Percentiles rank a stretch among this genome's conserved stretches.
These are phyloP conservation scores for Eupithecia vulgata DNA, from an alignment of 2,888 invertebrate species.

Conservation along the genomic window DNA sequence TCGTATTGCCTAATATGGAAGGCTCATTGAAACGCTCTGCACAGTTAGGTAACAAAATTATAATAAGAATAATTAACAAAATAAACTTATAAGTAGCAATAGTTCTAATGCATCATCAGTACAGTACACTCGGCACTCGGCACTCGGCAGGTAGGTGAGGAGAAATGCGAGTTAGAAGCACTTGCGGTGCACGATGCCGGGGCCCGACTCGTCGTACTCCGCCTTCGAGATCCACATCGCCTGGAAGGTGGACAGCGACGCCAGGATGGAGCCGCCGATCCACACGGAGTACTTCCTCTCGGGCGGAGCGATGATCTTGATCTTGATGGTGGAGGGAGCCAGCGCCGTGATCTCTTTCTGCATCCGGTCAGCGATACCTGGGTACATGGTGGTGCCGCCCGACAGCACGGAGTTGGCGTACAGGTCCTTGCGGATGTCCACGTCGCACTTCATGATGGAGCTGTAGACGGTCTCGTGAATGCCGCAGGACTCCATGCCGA, in stretches of 20 bases:
- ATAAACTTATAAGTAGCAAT: conserved; percentile 50
- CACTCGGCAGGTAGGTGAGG: too few relatives aligned
- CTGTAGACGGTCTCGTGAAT: conserved; percentile 96
- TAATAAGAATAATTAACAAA: conserved; percentile 44
- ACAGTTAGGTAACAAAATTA: conserved; percentile 47
- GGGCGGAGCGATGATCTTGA: conserved; percentile 97
- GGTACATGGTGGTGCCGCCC: conserved; percentile 98
- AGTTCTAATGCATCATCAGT: background rate
- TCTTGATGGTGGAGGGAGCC: conserved; percentile 95
- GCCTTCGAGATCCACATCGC: conserved; percentile 98
- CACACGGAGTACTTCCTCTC: conserved; percentile 99
- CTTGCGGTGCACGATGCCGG: conserved; percentile 97
- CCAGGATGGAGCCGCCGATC: conserved; percentile 98
- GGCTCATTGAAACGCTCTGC: background rate
- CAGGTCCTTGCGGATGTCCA: conserved; percentile 95
- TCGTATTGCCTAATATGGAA: background rate
- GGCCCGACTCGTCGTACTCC: conserved; percentile 98
- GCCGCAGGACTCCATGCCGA: conserved; percentile 95
- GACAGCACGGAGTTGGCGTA: conserved; percentile 96
- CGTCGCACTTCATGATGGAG: conserved; percentile 97
- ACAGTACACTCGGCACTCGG: too few relatives aligned
- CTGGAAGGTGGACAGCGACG: conserved; percentile 93
- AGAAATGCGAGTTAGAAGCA: conserved; percentile 90
- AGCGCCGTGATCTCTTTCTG: conserved; percentile 98
- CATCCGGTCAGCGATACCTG: conserved; percentile 98